Conservation (phyloP, 1,140 invertebrate genomes). For the Diorhabda carinulata region DNA sequence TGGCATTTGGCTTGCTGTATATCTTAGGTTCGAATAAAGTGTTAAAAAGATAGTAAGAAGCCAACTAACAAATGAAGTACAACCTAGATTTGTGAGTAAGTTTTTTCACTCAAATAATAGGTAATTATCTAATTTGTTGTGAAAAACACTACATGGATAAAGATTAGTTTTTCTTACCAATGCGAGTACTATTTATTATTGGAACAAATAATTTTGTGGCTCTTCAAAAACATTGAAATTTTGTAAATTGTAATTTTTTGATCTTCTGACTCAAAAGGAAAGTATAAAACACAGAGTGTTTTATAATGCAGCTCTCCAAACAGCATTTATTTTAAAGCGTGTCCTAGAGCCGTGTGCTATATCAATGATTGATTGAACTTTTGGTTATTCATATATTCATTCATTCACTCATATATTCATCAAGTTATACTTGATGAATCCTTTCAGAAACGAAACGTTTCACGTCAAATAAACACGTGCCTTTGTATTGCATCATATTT, state of each 20-base stretch:
- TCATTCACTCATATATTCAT: too few species aligned
- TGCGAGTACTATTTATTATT: neutral
- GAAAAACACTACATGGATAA: neutral
- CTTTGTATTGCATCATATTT: too few species aligned
- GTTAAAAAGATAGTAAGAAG: neutral
- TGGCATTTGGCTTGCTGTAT: conserved; percentile 30
- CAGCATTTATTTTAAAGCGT: too few species aligned
- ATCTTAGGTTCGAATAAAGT: conserved; percentile 7
- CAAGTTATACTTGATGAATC: too few species aligned
- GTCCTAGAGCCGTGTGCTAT: too few species aligned
- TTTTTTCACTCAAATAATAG: neutral
- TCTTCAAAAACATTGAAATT: conserved; percentile 7
- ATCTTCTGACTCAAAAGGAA: conserved; percentile 15
- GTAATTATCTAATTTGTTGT: neutral
- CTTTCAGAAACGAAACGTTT: too few species aligned
- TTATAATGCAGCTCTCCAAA: too few species aligned
- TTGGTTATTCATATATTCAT: too few species aligned
- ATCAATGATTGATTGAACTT: too few species aligned
- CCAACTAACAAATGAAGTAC: neutral
- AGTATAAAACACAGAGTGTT: too few species aligned
- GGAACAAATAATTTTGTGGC: conserved; percentile 3
- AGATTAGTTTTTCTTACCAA: neutral
- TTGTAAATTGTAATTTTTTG: conserved; percentile 9
- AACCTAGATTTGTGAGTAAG: neutral
- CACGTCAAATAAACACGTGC: too few species aligned